Conservation (phyloP, 1,140 invertebrate species). For the Acromyrmex heyeri region DNA sequence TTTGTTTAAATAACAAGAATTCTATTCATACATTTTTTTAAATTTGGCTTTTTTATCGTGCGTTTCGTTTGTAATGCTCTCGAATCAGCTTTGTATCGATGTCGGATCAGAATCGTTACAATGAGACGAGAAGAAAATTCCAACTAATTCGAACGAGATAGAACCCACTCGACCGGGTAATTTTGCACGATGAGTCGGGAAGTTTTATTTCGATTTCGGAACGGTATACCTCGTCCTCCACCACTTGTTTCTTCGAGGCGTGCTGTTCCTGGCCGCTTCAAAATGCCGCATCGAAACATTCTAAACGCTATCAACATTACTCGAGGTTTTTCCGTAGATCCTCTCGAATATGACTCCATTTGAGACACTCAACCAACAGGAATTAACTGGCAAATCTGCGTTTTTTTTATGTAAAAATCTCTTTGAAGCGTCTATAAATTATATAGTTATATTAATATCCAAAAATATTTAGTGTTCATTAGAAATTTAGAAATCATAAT, state of each 20-base stretch:
- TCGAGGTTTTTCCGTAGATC: slow-evolving; percentile 52
- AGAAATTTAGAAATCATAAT: not conserved
- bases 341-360: slow-evolving; percentile 38
- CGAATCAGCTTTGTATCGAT: slow-evolving; percentile 75
- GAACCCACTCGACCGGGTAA: slow-evolving; percentile 78
- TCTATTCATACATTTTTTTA: slow-evolving; percentile 16
- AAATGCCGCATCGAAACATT: slow-evolving; percentile 25
- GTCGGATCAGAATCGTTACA: slow-evolving; percentile 76
- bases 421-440: not conserved
- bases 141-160: slow-evolving; percentile 79
- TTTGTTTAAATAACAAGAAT: slow-evolving; percentile 50
- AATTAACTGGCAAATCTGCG: slow-evolving; percentile 18
- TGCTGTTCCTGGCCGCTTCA: slow-evolving; percentile 1
- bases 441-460: too few species aligned
- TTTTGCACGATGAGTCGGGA: slow-evolving; percentile 81
- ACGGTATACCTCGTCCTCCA: slow-evolving; percentile 57
- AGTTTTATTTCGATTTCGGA: slow-evolving; percentile 67
- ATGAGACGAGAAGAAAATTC: slow-evolving; percentile 77
- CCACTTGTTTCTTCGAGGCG: slow-evolving; percentile 29
- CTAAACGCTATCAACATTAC: slow-evolving; percentile 63
- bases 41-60: slow-evolving; percentile 27
- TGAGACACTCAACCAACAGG: slow-evolving; percentile 5
- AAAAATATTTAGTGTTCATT: not conserved
- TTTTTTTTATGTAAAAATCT: not conserved
- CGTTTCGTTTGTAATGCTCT: slow-evolving; percentile 45